A percentile compares a stretch with the other conserved stretches of the same genome.
These are phyloP conservation scores for Meloidogyne hapla DNA, from an alignment of 1,140 invertebrate genomes.

Conservation along the genomic window DNA sequence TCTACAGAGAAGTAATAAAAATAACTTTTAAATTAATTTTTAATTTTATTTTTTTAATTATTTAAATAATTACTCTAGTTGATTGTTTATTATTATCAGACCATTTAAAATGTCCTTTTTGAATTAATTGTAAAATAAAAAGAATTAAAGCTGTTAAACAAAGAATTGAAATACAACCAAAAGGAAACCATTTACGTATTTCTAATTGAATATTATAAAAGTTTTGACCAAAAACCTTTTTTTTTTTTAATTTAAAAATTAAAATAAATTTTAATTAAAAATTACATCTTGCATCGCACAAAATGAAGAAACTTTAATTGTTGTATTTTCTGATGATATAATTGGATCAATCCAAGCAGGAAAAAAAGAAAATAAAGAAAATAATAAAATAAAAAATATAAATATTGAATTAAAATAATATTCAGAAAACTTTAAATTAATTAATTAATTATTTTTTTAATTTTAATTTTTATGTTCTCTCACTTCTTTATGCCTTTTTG, in stretches of 20 bases:
- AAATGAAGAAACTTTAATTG: constrained; percentile 36
- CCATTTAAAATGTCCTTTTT: constrained; percentile 45
- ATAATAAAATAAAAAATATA: constrained; percentile 27
- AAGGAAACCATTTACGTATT: constrained; percentile 30
- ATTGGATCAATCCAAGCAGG: constrained; percentile 33
- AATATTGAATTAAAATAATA: constrained; percentile 36
- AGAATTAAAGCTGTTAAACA: constrained; percentile 15
- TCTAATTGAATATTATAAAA: constrained; percentile 34
- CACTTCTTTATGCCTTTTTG: constrained; percentile 42
- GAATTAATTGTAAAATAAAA: constrained; percentile 34
- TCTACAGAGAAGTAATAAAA: constrained; percentile 11
- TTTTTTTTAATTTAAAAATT: neutral
- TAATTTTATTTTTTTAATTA: neutral
- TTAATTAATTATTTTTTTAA: neutral
- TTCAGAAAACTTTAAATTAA: constrained; percentile 23
- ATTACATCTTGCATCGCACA: constrained; percentile 30
- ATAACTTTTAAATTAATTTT: neutral
- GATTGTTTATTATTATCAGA: constrained; percentile 44
- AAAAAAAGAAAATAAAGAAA: constrained; percentile 24
- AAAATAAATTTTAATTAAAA: neutral
- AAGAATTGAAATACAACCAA: constrained; percentile 28
- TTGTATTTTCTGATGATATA: constrained; percentile 28
- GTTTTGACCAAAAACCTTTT: constrained; percentile 28
- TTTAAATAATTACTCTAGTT: constrained; percentile 12
- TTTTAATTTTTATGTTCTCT: neutral